Evolutionary conservation across 2,888 invertebrate genomes (phyloP), one percentile per base, ranked within the genome.

Genomic region (Crematogaster levior): DNA sequence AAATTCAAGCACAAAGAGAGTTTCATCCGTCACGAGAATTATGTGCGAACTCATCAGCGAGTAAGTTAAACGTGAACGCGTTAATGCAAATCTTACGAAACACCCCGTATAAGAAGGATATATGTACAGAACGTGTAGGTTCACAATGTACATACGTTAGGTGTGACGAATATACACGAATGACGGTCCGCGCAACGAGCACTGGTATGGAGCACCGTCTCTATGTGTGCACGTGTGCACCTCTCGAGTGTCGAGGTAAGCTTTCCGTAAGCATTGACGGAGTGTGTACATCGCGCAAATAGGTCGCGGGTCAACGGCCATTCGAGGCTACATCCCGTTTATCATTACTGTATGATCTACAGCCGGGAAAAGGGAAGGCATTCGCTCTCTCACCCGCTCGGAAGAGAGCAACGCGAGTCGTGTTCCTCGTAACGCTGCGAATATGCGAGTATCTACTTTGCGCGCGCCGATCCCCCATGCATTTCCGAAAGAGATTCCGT

Each of bases 281-380:
- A 77, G 63, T 75, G 61, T 72, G 84, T 58, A 77, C 70, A 58
- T 70, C 72, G 82, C 74, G 81, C 83, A 85, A 84, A 89, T 83
- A 80, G 88, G 88, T 89, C 89, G 85, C 81, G 84, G 89, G 89
- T 86, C 89, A 89, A 86, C 82, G 86, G 83, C 84, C 84, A 83
- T 86, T 86, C 85, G 85, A 88, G 83, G 88, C 84, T 88, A 80
- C 85, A 83, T 82, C 82, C 83, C 83, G 84, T 88, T 88, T 86
- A 89, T 89, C 89, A 89, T 86, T 85, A 84, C 82, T 80, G 82
- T 86, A 84, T 85, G 75, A 81, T 83, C 88, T 82, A 85, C 85
- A 81, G 68, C 56, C 77, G 56, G 70, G 77, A 79, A 79, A 79
- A 79, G 77, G 70, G 77, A 70, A 79, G 77, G 56, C 51, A 75